Evolutionary conservation across 2,888 invertebrate genomes (phyloP).

Genomic region (Dolichopus griseipennis): DNA sequence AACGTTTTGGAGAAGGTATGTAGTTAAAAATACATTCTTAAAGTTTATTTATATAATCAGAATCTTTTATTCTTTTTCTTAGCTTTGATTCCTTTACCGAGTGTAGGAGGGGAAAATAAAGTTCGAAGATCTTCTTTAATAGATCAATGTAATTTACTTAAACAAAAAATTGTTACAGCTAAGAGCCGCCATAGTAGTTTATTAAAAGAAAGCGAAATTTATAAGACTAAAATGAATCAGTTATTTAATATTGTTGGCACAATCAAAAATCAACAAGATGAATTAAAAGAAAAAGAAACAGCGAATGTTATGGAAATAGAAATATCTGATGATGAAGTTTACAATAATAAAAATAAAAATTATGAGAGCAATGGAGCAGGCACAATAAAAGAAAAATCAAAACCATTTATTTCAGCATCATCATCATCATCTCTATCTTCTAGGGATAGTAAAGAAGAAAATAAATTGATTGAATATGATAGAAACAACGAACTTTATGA

Average conservation of each 20-base stretch:
- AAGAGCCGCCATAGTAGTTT: slow-evolving; percentile 26
- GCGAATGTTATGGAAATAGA: neutral
- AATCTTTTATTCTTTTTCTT: slow-evolving; percentile 9
- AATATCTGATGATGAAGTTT: neutral
- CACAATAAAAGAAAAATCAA: neutral
- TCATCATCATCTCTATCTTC: neutral
- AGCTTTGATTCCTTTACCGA: slow-evolving; percentile 14
- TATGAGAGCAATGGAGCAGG: neutral
- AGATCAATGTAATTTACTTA: slow-evolving; percentile 24
- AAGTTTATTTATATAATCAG: neutral
- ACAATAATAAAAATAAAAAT: neutral
- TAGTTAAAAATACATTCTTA: neutral
- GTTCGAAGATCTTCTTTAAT: slow-evolving; percentile 17
- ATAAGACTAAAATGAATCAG: slow-evolving; percentile 29
- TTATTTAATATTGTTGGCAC: slow-evolving; percentile 29
- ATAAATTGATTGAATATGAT: neutral
- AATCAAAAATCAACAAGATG: slow-evolving; percentile 24
- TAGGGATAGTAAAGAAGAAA: neutral
- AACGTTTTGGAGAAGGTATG: slow-evolving; percentile 12
- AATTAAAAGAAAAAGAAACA: neutral
- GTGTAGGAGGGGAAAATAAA: slow-evolving; percentile 2
- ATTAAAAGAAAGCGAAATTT: slow-evolving; percentile 26
- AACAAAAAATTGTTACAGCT: slow-evolving; percentile 24
- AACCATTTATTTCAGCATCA: neutral
- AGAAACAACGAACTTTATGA: neutral